Percentiles rank a stretch among this genome's conserved stretches.
Evolutionary conservation across 1,140 invertebrate species (phyloP).

Genomic region (Lordiphosa collinella): DNA sequence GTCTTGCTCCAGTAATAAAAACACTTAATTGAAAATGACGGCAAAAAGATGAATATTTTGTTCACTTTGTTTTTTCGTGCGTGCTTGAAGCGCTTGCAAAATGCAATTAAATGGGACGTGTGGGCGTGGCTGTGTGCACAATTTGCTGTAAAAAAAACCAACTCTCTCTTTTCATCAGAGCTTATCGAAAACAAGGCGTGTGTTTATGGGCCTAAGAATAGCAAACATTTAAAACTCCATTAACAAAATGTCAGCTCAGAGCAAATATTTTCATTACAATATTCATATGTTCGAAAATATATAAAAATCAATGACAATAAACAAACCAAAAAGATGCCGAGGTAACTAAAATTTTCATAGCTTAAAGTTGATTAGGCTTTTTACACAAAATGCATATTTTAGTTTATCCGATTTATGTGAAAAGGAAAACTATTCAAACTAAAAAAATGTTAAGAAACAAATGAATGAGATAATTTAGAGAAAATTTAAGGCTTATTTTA

Average conservation of each 20-base stretch:
- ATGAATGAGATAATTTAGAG: background rate
- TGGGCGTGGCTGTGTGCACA: background rate
- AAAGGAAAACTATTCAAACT: background rate
- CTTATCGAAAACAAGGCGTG: background rate
- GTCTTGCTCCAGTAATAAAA: too few species aligned
- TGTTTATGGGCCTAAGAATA: background rate
- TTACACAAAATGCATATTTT: too few species aligned
- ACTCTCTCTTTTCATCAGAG: too few species aligned
- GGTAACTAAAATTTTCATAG: background rate
- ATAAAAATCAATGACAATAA: conserved; percentile 2
- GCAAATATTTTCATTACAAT: conserved; percentile 6
- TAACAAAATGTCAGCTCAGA: conserved; percentile 5
- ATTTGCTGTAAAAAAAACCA: background rate
- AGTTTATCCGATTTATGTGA: background rate
- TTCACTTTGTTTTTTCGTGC: too few species aligned
- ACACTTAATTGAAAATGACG: too few species aligned
- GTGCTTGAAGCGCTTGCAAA: too few species aligned
- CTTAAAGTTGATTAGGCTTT: background rate
- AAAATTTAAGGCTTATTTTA: background rate
- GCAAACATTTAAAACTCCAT: conserved; percentile 11
- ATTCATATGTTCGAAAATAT: conserved; percentile 13
- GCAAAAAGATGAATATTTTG: too few species aligned
- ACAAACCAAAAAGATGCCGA: background rate
- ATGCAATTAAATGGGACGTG: too few species aligned
- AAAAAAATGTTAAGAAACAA: background rate